Conservation (phyloP, 1,140 invertebrate species). For the Bombus confusus region DNA sequence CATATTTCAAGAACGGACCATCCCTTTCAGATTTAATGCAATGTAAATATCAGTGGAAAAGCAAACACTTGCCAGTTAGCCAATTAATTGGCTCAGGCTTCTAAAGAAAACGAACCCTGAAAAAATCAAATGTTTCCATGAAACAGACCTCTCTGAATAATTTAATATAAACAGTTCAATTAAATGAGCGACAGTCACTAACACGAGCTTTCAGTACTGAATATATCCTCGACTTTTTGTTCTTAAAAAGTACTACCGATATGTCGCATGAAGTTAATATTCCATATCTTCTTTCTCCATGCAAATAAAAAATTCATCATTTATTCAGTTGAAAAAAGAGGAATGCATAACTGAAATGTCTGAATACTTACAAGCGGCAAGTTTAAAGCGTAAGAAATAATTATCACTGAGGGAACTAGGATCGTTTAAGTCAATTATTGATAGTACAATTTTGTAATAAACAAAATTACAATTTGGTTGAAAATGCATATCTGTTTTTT, state of each 20-base stretch:
- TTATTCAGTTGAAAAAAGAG: too few relatives aligned
- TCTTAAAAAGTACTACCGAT: not conserved
- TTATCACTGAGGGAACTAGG: too few relatives aligned
- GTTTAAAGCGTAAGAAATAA: too few relatives aligned
- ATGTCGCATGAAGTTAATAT: too few relatives aligned
- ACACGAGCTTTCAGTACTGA: constrained; percentile 17
- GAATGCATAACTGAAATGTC: too few relatives aligned
- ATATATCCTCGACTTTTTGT: not conserved
- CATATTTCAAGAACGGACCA: constrained; percentile 56
- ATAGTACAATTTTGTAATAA: too few relatives aligned
- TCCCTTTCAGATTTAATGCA: constrained; percentile 76
- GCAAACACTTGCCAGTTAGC: constrained; percentile 64
- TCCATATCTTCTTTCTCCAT: too few relatives aligned
- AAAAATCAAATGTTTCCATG: constrained; percentile 28
- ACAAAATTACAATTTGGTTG: not conserved
- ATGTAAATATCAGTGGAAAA: constrained; percentile 72
- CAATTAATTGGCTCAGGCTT: constrained; percentile 69
- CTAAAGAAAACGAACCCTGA: constrained; percentile 5
- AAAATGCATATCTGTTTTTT: not conserved
- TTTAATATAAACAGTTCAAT: constrained; percentile 1
- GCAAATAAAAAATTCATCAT: too few relatives aligned
- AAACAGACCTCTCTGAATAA: not conserved
- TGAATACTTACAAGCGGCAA: too few relatives aligned
- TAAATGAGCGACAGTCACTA: not conserved
- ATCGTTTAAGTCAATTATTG: too few relatives aligned